phyloP scores from a whole-genome alignment of 2,888 invertebrate species.

The Pogonocherus hispidulus region DNA sequence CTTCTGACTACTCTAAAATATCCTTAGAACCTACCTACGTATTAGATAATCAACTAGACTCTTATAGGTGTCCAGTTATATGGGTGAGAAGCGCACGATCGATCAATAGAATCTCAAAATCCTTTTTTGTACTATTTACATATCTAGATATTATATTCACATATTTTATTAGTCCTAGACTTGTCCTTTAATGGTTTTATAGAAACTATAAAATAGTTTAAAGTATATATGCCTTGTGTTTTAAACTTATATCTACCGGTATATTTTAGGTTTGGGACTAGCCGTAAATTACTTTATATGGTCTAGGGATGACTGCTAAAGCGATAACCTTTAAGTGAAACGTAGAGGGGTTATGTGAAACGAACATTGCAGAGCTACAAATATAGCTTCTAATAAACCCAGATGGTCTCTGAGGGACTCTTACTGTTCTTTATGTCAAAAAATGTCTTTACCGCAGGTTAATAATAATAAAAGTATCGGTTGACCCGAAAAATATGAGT shows the following conservation, averaged over 20 bases:
- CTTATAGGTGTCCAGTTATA: too few species aligned
- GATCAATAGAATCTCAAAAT: too few species aligned
- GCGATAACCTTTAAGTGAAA: slow-evolving; percentile 22
- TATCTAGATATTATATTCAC: too few species aligned
- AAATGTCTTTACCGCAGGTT: neutral
- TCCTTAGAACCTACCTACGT: too few species aligned
- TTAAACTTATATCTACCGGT: neutral
- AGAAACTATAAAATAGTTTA: neutral
- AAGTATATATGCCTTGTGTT: neutral
- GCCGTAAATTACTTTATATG: slow-evolving; percentile 24
- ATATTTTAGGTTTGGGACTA: slow-evolving; percentile 8
- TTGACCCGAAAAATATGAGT: neutral
- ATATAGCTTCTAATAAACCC: slow-evolving; percentile 13
- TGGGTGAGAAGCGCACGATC: too few species aligned
- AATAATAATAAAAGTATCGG: neutral
- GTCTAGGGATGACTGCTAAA: slow-evolving; percentile 5
- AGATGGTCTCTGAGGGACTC: slow-evolving; percentile 12
- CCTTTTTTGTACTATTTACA: too few species aligned
- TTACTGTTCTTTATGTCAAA: neutral
- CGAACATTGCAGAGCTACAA: slow-evolving; percentile 6
- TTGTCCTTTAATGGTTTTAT: neutral
- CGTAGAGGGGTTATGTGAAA: slow-evolving; percentile 12
- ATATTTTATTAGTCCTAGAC: too few species aligned
- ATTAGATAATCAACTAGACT: too few species aligned
- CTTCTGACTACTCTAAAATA: too few species aligned